phyloP scores from a whole-genome alignment of 2,888 invertebrate genomes.

The Lycaena phlaeas region DNA sequence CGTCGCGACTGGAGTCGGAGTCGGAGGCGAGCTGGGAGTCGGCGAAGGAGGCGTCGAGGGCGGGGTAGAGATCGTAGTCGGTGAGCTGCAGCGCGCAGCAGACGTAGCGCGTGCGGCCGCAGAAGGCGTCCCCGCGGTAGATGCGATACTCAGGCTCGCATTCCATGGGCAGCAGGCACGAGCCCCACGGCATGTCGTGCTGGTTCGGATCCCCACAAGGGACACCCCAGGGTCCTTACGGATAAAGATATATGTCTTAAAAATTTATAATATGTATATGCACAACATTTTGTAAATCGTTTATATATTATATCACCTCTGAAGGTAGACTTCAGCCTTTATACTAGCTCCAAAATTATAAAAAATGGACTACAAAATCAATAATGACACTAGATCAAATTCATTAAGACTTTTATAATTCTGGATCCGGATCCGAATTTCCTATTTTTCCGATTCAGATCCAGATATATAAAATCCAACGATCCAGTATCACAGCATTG shows the following conservation, averaged over 20 bases:
- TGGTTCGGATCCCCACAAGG: conserved; percentile 57
- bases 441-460: too few relatives aligned
- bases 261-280: too few relatives aligned
- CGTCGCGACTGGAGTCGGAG: conserved; percentile 26
- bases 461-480: too few relatives aligned
- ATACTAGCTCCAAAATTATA: too few relatives aligned
- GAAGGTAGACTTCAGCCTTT: too few relatives aligned
- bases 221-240: conserved; percentile 55
- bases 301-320: too few relatives aligned
- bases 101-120: conserved; percentile 45
- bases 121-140: conserved; percentile 49
- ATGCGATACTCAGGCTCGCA: conserved; percentile 53
- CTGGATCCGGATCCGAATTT: too few relatives aligned
- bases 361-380: too few relatives aligned
- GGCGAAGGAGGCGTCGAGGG: conserved; percentile 48
- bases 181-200: conserved; percentile 57
- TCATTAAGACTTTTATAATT: too few relatives aligned
- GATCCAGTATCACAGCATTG: too few relatives aligned
- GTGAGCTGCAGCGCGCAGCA: conserved; percentile 47
- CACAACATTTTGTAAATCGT: too few relatives aligned
- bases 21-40: conserved; percentile 38
- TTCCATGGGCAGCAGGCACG: conserved; percentile 44
- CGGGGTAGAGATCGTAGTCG: conserved; percentile 51
- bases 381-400: too few relatives aligned
- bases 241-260: conserved; percentile 21